phyloP scores from a whole-genome alignment of 2,888 invertebrate species.

The Drosophila recens region DNA sequence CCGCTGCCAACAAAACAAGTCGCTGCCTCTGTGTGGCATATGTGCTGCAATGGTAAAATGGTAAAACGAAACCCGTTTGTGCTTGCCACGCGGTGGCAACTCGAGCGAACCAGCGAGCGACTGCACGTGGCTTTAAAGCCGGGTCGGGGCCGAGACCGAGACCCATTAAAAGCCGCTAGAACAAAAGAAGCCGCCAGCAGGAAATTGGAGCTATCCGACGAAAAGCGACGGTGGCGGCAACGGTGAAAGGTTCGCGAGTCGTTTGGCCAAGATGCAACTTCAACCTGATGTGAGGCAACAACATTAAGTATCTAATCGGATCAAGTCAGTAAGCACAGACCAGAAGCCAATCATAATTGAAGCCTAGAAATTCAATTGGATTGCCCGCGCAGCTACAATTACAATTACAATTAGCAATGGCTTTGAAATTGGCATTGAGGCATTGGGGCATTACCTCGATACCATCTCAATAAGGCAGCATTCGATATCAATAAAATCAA shows the following conservation, averaged over 20 bases:
- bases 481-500: conserved; percentile 33
- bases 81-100: conserved; percentile 34
- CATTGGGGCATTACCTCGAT: conserved; percentile 35
- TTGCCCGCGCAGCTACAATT: conserved; percentile 36
- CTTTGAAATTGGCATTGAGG: conserved; percentile 39
- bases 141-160: conserved; percentile 14
- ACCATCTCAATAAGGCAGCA: conserved; percentile 1
- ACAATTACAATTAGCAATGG: conserved; percentile 42
- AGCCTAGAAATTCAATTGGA: conserved; percentile 48
- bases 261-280: conserved; percentile 31
- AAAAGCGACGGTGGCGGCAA: conserved; percentile 15
- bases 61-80: conserved; percentile 62
- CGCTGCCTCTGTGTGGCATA: conserved; percentile 57
- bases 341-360: conserved; percentile 54
- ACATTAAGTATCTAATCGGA: conserved; percentile 47
- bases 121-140: conserved; percentile 63
- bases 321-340: conserved; percentile 25
- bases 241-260: conserved; percentile 39
- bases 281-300: conserved; percentile 24
- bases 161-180: conserved; percentile 54
- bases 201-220: conserved; percentile 61
- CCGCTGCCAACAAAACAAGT: conserved; percentile 24
- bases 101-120: conserved; percentile 37
- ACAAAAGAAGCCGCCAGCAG: conserved; percentile 65
- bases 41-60: conserved; percentile 26